Conservation (phyloP, 1,140 invertebrate species). For the Drosophila ogumai region DNA sequence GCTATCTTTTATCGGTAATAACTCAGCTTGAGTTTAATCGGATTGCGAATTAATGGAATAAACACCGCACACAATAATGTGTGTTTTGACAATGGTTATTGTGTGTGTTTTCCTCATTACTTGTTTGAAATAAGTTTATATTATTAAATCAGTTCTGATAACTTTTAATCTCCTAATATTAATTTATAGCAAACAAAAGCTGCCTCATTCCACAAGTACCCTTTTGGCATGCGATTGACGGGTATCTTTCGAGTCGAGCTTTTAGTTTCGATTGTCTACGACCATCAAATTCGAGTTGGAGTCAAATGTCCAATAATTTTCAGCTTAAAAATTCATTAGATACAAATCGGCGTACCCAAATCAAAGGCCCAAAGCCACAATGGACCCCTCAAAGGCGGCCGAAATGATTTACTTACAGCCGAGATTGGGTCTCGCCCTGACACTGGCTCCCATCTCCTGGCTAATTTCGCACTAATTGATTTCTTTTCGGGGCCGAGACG, state of each 20-base stretch:
- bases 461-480: conserved; percentile 82
- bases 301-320: conserved; percentile 79
- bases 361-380: conserved; percentile 71
- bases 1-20: too few relatives aligned
- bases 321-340: conserved; percentile 79
- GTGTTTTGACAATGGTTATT: too few relatives aligned
- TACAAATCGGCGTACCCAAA: conserved; percentile 72
- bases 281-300: conserved; percentile 56
- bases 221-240: neutral
- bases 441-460: conserved; percentile 45
- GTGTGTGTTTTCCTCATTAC: neutral
- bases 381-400: conserved; percentile 40
- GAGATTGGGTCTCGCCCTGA: conserved; percentile 18
- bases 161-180: neutral
- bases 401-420: conserved; percentile 63
- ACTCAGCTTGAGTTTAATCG: neutral
- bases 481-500: conserved; percentile 53
- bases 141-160: neutral
- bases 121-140: neutral
- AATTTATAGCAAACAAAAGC: neutral
- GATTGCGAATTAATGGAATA: neutral
- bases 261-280: conserved; percentile 8
- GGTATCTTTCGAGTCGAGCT: conserved; percentile 28
- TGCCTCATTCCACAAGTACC: neutral
- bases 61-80: neutral